phyloP scores from a whole-genome alignment of 2,113 vertebrate genomes.

The Formicarius rufipectus region DNA sequence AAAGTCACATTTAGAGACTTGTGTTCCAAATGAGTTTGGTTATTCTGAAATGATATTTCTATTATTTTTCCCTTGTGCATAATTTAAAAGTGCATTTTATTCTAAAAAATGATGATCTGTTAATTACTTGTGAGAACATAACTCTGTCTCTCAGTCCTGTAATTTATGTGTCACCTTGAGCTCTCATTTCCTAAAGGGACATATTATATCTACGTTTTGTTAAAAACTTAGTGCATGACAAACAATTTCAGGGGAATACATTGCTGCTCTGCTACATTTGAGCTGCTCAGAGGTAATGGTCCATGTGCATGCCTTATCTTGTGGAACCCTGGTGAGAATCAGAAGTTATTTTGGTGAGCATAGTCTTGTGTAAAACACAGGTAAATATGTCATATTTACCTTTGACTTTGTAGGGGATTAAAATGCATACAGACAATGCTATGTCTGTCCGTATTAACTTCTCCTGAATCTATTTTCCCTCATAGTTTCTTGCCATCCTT shows the following conservation, averaged over 20 bases:
- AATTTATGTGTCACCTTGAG: slow-evolving; percentile 9
- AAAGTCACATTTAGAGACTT: not conserved
- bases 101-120: not conserved
- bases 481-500: not conserved
- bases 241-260: not conserved
- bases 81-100: not conserved
- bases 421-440: not conserved
- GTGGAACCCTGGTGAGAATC: not conserved
- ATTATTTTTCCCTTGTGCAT: not conserved
- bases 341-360: not conserved
- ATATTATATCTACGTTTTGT: not conserved
- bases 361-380: not conserved
- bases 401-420: not conserved
- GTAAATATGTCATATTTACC: not conserved
- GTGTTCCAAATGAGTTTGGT: not conserved
- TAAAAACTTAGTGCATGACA: not conserved
- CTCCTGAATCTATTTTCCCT: not conserved
- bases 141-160: not conserved
- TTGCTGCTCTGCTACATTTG: not conserved
- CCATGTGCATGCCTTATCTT: not conserved
- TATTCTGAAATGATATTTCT: not conserved
- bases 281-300: not conserved
- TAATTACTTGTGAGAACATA: not conserved
- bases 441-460: not conserved
- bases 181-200: not conserved